phyloP scores from a whole-genome alignment of 2,888 invertebrate genomes.

The Dioctria linearis region DNA sequence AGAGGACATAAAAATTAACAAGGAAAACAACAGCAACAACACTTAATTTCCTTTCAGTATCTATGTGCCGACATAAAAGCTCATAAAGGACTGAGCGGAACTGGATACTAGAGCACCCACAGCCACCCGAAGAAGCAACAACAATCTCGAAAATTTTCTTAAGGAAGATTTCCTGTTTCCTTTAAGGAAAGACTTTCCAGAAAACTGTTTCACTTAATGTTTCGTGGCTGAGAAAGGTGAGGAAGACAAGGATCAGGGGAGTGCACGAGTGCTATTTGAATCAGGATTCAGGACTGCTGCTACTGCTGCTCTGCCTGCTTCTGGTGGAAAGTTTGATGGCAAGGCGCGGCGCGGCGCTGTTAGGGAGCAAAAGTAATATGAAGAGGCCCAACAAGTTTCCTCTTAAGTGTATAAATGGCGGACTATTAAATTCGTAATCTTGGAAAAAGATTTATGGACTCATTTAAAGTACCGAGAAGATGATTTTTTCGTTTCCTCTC shows the following conservation, averaged over 20 bases:
- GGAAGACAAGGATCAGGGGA: slow-evolving; percentile 21
- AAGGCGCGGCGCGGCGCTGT: not conserved
- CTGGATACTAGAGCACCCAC: slow-evolving; percentile 31
- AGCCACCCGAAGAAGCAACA: slow-evolving; percentile 39
- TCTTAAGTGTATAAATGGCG: slow-evolving; percentile 55
- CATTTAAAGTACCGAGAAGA: slow-evolving; percentile 49
- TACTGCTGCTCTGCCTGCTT: not conserved
- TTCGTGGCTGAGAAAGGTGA: slow-evolving; percentile 43
- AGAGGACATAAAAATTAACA: slow-evolving; percentile 58
- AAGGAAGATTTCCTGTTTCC: slow-evolving; percentile 53
- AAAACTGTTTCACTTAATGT: slow-evolving; percentile 51
- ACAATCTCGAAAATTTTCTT: slow-evolving; percentile 52
- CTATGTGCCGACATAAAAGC: slow-evolving; percentile 54
- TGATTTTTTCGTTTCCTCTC: slow-evolving; percentile 20
- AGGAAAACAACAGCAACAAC: slow-evolving; percentile 57
- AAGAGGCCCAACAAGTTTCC: slow-evolving; percentile 55
- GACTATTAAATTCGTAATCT: slow-evolving; percentile 57
- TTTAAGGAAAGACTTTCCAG: slow-evolving; percentile 46
- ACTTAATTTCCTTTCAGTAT: slow-evolving; percentile 56
- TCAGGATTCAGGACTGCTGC: not conserved
- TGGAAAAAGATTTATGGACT: slow-evolving; percentile 55
- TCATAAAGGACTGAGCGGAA: slow-evolving; percentile 53
- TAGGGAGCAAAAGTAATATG: slow-evolving; percentile 26
- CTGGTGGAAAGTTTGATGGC: not conserved
- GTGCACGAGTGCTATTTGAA: slow-evolving; percentile 11